These are phyloP conservation scores for Empis livida DNA, from an alignment of 2,888 invertebrate species.

Conservation along the genomic window DNA sequence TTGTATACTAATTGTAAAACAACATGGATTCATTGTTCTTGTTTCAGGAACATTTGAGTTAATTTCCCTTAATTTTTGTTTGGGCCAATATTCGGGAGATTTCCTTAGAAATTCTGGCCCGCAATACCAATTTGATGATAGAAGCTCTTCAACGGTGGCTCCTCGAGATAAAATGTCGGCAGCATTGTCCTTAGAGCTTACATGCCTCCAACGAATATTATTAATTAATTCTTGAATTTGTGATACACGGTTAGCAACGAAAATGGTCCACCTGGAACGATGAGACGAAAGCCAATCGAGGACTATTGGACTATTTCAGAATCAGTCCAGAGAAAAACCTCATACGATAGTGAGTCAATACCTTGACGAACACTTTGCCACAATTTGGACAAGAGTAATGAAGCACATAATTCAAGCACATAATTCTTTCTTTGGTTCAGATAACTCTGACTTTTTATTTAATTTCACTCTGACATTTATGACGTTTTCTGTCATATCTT, in stretches of 20 bases:
- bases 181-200: constrained; percentile 18
- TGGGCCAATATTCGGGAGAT: background rate
- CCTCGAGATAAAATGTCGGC: constrained; percentile 23
- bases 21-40: too few relatives aligned
- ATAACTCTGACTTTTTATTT: too few relatives aligned
- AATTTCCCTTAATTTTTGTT: too few relatives aligned
- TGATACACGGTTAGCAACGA: constrained; percentile 8
- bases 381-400: background rate
- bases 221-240: background rate
- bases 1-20: too few relatives aligned
- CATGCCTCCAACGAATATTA: constrained; percentile 16
- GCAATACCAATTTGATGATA: background rate
- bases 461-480: too few relatives aligned
- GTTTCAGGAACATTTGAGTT: background rate
- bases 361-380: background rate
- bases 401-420: background rate
- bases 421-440: too few relatives aligned
- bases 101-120: constrained; percentile 4
- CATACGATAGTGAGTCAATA: background rate
- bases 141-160: background rate
- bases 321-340: background rate
- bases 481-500: too few relatives aligned
- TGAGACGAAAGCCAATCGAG: constrained; percentile 10
- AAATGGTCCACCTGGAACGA: constrained; percentile 7
- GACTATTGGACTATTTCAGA: constrained; percentile 7